These are phyloP conservation scores for Azemiops feae DNA, from an alignment of 2,113 vertebrate species.

Conservation along the genomic window DNA sequence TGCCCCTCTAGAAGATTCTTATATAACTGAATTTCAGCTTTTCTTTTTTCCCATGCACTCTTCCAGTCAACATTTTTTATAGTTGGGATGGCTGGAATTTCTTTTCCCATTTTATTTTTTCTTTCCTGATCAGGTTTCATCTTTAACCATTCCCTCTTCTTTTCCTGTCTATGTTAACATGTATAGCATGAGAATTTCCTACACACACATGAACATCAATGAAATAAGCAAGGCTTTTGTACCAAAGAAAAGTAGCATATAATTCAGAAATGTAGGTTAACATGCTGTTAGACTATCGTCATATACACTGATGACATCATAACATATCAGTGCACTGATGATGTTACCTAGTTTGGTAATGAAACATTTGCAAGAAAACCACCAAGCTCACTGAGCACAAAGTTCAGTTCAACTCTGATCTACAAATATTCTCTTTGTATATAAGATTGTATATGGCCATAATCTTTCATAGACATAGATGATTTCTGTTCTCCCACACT, in stretches of 20 bases:
- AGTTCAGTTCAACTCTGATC: not conserved
- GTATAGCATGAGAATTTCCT: not conserved
- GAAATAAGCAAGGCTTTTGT: not conserved
- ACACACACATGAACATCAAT: not conserved
- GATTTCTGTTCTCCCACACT: not conserved
- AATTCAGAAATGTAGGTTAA: not conserved
- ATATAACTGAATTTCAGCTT: not conserved
- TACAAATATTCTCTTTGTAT: not conserved
- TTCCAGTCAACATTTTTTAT: not conserved
- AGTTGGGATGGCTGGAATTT: not conserved
- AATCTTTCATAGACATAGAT: not conserved
- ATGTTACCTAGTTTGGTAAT: not conserved
- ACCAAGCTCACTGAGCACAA: not conserved
- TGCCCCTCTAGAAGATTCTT: not conserved
- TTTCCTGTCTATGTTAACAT: not conserved
- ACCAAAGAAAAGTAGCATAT: not conserved
- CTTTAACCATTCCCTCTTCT: not conserved
- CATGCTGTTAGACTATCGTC: not conserved
- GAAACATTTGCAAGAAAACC: not conserved
- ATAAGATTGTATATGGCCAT: not conserved
- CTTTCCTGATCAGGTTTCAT: not conserved
- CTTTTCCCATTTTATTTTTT: not conserved
- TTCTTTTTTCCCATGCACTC: not conserved
- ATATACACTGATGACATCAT: not conserved
- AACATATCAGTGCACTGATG: not conserved